Base-by-base conservation (phyloP, 2,113 vertebrate genomes). In the Symphodus melops region DNA sequence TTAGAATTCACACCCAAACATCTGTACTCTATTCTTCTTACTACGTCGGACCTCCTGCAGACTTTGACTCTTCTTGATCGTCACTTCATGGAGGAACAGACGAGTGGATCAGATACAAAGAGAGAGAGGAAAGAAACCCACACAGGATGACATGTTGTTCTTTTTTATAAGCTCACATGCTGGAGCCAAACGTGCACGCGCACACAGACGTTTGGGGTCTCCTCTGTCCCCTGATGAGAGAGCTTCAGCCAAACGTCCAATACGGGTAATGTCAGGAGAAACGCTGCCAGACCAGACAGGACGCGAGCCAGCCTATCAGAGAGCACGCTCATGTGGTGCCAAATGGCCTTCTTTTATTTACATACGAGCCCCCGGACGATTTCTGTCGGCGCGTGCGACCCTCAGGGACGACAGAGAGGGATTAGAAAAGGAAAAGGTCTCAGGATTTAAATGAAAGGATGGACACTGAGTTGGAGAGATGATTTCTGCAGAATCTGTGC, bases 241-340 rank as follows among this genome's bases (percentile, higher is more conserved):
- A 71, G 61, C 42, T 28, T 61, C 58, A 79, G 91, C 90, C 92
- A 92, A 89, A 85, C 14, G 51, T 86, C 85, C 91, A 86, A 92
- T 93, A 85, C 58, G 41, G 65, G 53, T 91, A 92, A 92, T 93
- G 86, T 72, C 82, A 81, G 90, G 68, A 89, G 85, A 76, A 58
- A 56, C 56, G 65, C 81, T 90, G 91, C 88, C 90, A 92, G 80
- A 76, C 69, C 73, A 42, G 73, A 72, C 46, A 51, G 70, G 78
- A 70, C 58, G 55, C 51, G 54, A 67, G 88, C 89, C 91, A 93
- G 75, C 56, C 76, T 67, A 61, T 75, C 71, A 84, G 70, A 75
- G 71, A 87, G 76, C 82, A 53, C 61, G 68, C 84, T 75, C 61
- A 5, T 66, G 71, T 54, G 44, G 37, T n/a, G 81, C 90, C 88